Conservation (phyloP, 2,113 vertebrate species). For the Psilopogon haemacephalus region DNA sequence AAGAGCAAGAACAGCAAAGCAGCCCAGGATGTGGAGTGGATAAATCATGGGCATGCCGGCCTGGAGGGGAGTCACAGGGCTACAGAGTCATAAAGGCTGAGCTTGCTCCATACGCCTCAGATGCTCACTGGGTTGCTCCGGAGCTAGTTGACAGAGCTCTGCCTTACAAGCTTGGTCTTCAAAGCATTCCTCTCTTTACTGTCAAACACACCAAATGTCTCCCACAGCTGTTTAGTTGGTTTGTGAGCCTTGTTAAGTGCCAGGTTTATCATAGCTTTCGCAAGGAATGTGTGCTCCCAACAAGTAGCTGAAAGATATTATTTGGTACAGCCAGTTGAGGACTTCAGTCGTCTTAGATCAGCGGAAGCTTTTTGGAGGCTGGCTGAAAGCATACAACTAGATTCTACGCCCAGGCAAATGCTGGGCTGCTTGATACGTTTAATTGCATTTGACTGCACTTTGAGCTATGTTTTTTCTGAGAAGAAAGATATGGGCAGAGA, state of each 20-base stretch:
- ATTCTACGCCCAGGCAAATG: neutral
- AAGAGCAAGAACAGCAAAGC: neutral
- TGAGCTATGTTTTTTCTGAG: neutral
- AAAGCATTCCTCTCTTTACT: constrained; percentile 71
- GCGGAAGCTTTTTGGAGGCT: neutral
- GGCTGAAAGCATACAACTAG: neutral
- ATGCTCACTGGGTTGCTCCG: neutral
- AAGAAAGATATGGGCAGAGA: neutral
- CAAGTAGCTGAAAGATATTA: constrained; percentile 54
- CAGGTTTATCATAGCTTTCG: constrained; percentile 31
- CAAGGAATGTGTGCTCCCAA: constrained; percentile 12
- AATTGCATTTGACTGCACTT: neutral
- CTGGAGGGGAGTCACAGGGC: neutral
- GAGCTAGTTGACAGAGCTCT: constrained; percentile 2
- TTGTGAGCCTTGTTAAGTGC: constrained; percentile 60
- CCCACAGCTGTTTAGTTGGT: constrained; percentile 58
- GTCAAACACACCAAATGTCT: constrained; percentile 52
- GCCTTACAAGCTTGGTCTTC: constrained; percentile 32
- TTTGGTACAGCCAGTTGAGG: constrained; percentile 8
- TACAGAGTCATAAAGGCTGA: neutral
- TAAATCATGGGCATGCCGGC: neutral
- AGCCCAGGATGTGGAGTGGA: neutral
- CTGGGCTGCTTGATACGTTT: neutral
- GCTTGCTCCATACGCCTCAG: neutral
- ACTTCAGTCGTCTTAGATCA: neutral